A percentile compares a stretch with the other conserved stretches of the same genome.
Evolutionary conservation across 1,140 invertebrate genomes (phyloP).

Genomic region (Ceratina japonica): DNA sequence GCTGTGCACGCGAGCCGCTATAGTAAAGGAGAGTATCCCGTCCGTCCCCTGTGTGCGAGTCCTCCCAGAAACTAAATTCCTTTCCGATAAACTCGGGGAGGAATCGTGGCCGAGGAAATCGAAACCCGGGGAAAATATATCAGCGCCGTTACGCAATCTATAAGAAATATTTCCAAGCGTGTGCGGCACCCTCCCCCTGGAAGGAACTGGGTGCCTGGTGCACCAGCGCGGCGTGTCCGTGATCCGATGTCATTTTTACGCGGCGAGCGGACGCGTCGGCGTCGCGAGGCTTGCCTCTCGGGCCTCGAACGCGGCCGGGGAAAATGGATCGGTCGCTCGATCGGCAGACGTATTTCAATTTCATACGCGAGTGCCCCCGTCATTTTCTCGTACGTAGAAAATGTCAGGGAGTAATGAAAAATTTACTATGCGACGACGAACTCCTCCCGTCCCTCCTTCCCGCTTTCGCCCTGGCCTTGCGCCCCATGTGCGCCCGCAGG

Average conservation of each 20-base stretch:
- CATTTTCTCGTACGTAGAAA: slow-evolving; percentile 64
- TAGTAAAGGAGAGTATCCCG: neutral
- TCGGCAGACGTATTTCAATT: slow-evolving; percentile 68
- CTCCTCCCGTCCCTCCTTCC: neutral
- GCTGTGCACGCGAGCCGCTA: neutral
- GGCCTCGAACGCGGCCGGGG: too few species aligned
- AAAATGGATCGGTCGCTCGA: slow-evolving; percentile 61
- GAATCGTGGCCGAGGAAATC: neutral
- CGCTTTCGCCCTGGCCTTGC: neutral
- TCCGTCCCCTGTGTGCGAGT: too few species aligned
- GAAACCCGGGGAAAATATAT: slow-evolving; percentile 13
- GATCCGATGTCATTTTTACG: slow-evolving; percentile 57
- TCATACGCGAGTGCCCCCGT: slow-evolving; percentile 63
- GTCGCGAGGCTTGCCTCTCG: neutral
- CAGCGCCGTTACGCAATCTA: slow-evolving; percentile 6
- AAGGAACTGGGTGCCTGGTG: too few species aligned
- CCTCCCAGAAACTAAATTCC: neutral
- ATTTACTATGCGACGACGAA: slow-evolving; percentile 58
- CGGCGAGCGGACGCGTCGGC: neutral
- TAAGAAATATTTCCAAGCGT: slow-evolving; percentile 10
- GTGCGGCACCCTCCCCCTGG: too few species aligned
- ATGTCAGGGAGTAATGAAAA: slow-evolving; percentile 67
- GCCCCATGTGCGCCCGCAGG: neutral
- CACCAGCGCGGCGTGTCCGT: neutral
- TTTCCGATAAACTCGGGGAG: slow-evolving; percentile 22